Evolutionary conservation across 1,140 invertebrate species (phyloP).

Genomic region (Nymphalis io): DNA sequence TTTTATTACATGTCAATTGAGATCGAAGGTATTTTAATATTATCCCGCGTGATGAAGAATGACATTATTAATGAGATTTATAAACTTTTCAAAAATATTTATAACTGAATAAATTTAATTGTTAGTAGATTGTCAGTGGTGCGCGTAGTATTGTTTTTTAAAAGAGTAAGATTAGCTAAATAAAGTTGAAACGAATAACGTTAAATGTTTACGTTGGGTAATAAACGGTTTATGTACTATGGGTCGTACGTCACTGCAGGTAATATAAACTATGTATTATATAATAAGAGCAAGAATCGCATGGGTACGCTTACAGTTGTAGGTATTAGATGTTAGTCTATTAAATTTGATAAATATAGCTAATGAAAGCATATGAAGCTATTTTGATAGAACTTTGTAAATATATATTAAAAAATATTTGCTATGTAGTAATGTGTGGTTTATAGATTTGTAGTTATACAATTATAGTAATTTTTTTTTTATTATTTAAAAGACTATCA

Average conservation of each 20-base stretch:
- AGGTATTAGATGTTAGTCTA: neutral
- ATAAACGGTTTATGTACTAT: neutral
- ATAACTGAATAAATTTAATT: neutral
- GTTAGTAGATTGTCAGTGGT: neutral
- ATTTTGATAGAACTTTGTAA: too few species aligned
- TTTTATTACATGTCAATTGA: too few species aligned
- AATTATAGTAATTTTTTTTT: too few species aligned
- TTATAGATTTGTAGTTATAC: too few species aligned
- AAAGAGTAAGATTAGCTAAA: too few species aligned
- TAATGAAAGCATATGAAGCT: too few species aligned
- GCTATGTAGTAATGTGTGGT: too few species aligned
- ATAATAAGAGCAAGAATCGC: neutral
- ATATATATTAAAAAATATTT: too few species aligned
- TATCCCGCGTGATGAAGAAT: too few species aligned
- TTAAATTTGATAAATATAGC: neutral
- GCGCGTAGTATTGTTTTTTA: neutral
- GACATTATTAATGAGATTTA: too few species aligned
- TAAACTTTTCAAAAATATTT: conserved; percentile 1
- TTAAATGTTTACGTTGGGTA: neutral
- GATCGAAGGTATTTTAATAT: too few species aligned
- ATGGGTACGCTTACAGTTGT: neutral
- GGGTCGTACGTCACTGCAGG: neutral
- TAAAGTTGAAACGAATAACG: neutral
- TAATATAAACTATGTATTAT: neutral
- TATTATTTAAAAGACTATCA: too few species aligned